Percentiles rank a stretch among this genome's conserved stretches.
These are phyloP conservation scores for Todiramphus saurophagus DNA, from an alignment of 2,113 vertebrate species.

Conservation along the genomic window DNA sequence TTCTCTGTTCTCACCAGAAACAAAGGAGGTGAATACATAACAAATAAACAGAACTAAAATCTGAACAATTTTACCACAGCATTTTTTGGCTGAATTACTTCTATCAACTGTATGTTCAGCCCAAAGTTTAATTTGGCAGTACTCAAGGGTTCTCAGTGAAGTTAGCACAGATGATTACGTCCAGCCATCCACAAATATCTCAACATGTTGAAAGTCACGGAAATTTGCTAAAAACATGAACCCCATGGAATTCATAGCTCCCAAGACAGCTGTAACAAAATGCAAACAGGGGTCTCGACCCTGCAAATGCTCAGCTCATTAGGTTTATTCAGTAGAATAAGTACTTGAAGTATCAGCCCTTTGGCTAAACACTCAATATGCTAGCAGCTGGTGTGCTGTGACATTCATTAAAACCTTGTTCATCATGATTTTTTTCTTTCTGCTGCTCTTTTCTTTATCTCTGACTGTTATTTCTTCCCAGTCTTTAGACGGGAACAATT, in stretches of 20 bases:
- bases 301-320: neutral
- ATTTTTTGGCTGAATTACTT: neutral
- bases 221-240: slow-evolving; percentile 19
- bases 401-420: neutral
- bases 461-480: neutral
- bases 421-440: neutral
- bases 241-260: neutral
- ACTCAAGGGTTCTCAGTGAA: neutral
- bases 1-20: neutral
- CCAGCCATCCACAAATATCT: slow-evolving; percentile 21
- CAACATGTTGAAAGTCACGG: slow-evolving; percentile 1
- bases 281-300: neutral
- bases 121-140: slow-evolving; percentile 32
- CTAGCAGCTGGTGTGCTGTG: neutral
- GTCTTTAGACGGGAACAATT: neutral
- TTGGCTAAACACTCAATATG: neutral
- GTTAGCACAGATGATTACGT: slow-evolving; percentile 6
- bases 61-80: neutral
- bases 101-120: neutral
- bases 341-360: neutral
- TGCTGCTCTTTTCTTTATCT: neutral
- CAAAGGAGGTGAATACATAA: neutral
- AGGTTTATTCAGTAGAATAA: neutral
- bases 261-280: slow-evolving; percentile 1
- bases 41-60: neutral